Conservation (phyloP, 2,113 vertebrate genomes). For the Felis chaus region DNA sequence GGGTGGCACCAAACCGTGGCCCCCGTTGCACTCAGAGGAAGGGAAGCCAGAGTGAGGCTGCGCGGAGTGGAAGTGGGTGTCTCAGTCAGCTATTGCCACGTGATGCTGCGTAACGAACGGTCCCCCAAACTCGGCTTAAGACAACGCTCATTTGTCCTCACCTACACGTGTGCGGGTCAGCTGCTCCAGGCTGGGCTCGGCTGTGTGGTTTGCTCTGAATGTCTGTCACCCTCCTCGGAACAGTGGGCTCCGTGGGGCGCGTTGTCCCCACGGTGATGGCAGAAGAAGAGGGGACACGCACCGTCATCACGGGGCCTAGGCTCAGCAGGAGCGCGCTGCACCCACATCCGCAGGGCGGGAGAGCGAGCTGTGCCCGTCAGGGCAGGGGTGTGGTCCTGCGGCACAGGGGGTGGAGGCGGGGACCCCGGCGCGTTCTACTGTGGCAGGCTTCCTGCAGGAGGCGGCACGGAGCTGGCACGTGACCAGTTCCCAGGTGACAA, state of each 20-base stretch:
- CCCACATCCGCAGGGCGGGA: fast-evolving
- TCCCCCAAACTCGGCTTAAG: fast-evolving
- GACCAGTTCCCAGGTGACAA: background rate
- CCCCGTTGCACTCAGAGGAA: background rate
- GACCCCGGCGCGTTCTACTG: fast-evolving
- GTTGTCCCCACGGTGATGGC: background rate
- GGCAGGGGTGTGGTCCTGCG: fast-evolving
- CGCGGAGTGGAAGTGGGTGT: fast-evolving
- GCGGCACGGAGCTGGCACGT: background rate
- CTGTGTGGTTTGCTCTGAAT: fast-evolving
- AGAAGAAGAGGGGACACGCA: fast-evolving
- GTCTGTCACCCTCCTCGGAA: fast-evolving
- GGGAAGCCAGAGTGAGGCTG: fast-evolving
- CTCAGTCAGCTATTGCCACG: fast-evolving
- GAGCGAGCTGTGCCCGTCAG: fast-evolving
- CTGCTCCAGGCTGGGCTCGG: fast-evolving
- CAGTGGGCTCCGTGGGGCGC: fast-evolving
- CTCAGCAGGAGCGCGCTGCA: fast-evolving
- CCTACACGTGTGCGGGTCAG: fast-evolving
- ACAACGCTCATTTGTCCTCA: fast-evolving
- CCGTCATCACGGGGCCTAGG: fast-evolving
- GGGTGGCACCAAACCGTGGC: fast-evolving
- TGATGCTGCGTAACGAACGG: background rate
- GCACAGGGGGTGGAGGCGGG: background rate
- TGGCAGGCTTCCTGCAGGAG: background rate